A percentile compares a stretch with the other conserved stretches of the same genome.
These are phyloP conservation scores for Diarsia mendica DNA, from an alignment of 2,888 invertebrate genomes.

Conservation along the genomic window DNA sequence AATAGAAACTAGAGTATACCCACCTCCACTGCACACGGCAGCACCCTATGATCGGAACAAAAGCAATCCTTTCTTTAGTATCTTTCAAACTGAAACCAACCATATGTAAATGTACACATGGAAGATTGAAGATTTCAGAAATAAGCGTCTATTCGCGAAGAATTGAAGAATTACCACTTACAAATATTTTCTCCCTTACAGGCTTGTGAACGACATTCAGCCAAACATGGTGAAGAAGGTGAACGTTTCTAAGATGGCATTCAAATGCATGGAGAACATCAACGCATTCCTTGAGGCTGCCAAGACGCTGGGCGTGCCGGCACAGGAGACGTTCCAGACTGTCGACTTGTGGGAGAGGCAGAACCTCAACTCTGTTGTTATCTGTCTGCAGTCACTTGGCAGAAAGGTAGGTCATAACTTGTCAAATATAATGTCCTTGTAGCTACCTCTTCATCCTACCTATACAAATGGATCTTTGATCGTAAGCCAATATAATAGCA, in stretches of 20 bases:
- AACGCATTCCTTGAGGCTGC: conserved; percentile 97
- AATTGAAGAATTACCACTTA: neutral
- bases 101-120: neutral
- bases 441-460: neutral
- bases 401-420: conserved; percentile 94
- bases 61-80: neutral
- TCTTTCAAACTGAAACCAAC: neutral
- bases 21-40: neutral
- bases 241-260: conserved; percentile 97
- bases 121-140: neutral
- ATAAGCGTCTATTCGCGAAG: neutral
- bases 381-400: conserved; percentile 98
- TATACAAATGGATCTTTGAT: neutral
- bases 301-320: conserved; percentile 96
- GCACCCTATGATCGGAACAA: neutral
- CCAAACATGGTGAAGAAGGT: conserved; percentile 97
- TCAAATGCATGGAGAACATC: conserved; percentile 99
- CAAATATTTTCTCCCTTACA: conserved; percentile 77
- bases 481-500: neutral
- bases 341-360: conserved; percentile 99
- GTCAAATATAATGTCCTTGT: neutral
- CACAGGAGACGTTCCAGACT: conserved; percentile 98
- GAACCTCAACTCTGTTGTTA: conserved; percentile 98
- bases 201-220: conserved; percentile 96
- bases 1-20: neutral